Base-by-base conservation (phyloP, 2,888 invertebrate genomes). In the Pardosa pseudoannulata region DNA sequence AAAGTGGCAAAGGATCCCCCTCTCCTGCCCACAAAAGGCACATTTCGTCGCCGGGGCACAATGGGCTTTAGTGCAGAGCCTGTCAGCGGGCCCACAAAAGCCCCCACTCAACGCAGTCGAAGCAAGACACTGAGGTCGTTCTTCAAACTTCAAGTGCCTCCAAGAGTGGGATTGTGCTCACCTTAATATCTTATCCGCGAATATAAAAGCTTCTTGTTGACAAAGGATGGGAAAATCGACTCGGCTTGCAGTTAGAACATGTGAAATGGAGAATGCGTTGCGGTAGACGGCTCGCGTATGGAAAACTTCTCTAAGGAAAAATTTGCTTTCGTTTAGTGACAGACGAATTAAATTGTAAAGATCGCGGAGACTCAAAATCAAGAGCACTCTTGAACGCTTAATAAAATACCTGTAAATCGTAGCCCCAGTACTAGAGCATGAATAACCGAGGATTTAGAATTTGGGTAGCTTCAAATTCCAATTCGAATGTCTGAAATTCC, bases 31-130 rank as follows among this genome's bases (percentile, higher is more conserved):
- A 70, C 64, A 82, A 82, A 76, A 65, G 50, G 64, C 68, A 68
- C 36, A 62, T 62, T 73, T 64, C 72, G 64, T 46, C 46, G 29
- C 50, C 70, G 11, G 29, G 50, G 32, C 56, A 83, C 78, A 83
- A 83, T 67, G 56, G 82, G 78, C 50, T 39, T 36, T 50, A 28
- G 70, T 65, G 78, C 71, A 56, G 67, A 67, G 83, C 73, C 79
- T 86, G 85, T 86, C 85, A 86, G 41, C 79, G 74, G 62, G 56
- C 70, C 85, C 41, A 74, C 79, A 78, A 83, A 67, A 39, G 76
- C 73, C 78, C 68, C 83, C 76, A 56, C 78, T 71, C 56, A 78
- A 41, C 76, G 73, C 78, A 83, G 78, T 83, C 72, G 78, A 83
- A 83, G 83, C 78, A 83, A 83, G 83, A 78, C 29, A 75, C 74